These are phyloP conservation scores for Chloroclysta siterata DNA, from an alignment of 2,888 invertebrate genomes.

Conservation along the genomic window DNA sequence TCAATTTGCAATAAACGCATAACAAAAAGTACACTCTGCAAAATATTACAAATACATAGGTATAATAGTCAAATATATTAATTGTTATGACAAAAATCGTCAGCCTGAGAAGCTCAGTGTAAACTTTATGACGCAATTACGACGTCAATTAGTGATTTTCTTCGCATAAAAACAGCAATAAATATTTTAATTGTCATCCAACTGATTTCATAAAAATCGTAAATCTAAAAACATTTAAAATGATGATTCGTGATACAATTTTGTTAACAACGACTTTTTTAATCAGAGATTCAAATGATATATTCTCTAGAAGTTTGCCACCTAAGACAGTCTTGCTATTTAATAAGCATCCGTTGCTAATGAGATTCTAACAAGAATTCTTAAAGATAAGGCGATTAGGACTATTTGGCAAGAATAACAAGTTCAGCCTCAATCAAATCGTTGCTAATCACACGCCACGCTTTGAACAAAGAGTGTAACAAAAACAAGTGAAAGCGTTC, in stretches of 20 bases:
- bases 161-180: constrained; percentile 12
- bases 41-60: constrained; percentile 54
- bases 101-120: constrained; percentile 42
- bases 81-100: constrained; percentile 36
- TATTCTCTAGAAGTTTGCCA: constrained; percentile 61
- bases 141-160: background rate
- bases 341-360: constrained; percentile 49
- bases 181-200: constrained; percentile 18
- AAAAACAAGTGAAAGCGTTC: constrained; percentile 53
- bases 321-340: constrained; percentile 62
- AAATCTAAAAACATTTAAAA: constrained; percentile 16
- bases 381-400: constrained; percentile 49
- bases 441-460: constrained; percentile 35
- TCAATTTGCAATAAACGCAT: constrained; percentile 74
- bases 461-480: constrained; percentile 46
- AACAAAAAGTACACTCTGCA: constrained; percentile 62
- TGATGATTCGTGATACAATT: constrained; percentile 31
- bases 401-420: constrained; percentile 66
- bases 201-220: constrained; percentile 19
- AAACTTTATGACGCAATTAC: constrained; percentile 29
- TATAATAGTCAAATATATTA: constrained; percentile 29
- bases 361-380: constrained; percentile 54
- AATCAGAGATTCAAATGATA: constrained; percentile 57
- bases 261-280: constrained; percentile 38
- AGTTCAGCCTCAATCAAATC: constrained; percentile 56